Base-by-base conservation (phyloP, 1,140 invertebrate species). In the Bombus huntii region DNA sequence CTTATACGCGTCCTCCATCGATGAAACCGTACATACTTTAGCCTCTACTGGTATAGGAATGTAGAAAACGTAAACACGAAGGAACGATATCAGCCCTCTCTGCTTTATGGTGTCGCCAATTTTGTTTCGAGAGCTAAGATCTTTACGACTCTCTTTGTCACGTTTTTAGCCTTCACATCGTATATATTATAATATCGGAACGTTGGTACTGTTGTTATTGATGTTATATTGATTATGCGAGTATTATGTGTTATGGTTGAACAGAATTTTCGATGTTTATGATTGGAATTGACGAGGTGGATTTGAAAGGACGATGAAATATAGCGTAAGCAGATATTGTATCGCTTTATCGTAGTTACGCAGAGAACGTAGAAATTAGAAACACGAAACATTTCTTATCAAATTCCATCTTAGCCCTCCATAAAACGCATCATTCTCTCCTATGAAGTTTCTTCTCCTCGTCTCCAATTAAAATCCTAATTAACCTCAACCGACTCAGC, bases 41-140 rank as follows among this genome's bases (percentile, higher is more conserved):
- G 72, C 81, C 70, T 47, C 53, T 70, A 25, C 68, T 62, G 79
- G 79, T 83, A 66, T 66, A 85, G 73, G 81, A 87, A 81, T 85
- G 89, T 87, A 83, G 90, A 84, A 88, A 90, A 88, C 89, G 86
- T 90, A 90, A 83, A 86, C 87, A 85, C 31, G 79, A 65, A 12
- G 57, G n/a, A 74, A 81, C 71, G 90, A 91, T 91, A 91, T 91
- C 90, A 80, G 59, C 77, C 47, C 78, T 42, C 62, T 74, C 71
- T 91, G 90, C 82, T 91, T 91, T 91, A 91, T 89, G 80, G 65
- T 80, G 78, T 91, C 82, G 83, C 76, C 74, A 59, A 77, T 89
- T 84, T 37, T 65, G 31, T 88, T 81, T 57, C 86, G 71, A 87
- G 78, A 86, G 86, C 65, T 79, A 44, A 34, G 59, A 80, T 71